These are phyloP conservation scores for Carettochelys insculpta DNA, from an alignment of 2,113 vertebrate species.

Conservation along the genomic window DNA sequence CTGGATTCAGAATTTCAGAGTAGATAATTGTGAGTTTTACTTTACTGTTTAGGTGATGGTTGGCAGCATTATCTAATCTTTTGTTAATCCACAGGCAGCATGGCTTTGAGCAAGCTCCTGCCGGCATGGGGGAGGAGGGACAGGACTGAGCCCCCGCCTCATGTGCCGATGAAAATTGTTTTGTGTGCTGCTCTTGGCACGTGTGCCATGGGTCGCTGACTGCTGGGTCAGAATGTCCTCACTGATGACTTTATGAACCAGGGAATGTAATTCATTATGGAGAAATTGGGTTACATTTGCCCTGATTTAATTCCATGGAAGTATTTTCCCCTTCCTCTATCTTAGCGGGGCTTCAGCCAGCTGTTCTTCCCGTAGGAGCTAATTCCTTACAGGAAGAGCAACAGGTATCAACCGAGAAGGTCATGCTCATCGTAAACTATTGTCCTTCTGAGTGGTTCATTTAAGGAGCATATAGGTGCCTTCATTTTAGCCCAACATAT, in stretches of 20 bases:
- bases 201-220: too few relatives aligned
- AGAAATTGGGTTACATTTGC: neutral
- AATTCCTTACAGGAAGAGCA: neutral
- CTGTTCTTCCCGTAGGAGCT: neutral
- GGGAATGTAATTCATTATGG: neutral
- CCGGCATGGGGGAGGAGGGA: too few relatives aligned
- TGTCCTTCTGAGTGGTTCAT: neutral
- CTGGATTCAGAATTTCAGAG: neutral
- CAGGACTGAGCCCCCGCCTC: too few relatives aligned
- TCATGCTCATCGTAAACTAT: neutral
- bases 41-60: too few relatives aligned
- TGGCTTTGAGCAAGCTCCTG: too few relatives aligned
- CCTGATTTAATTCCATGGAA: neutral
- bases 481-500: neutral
- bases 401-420: neutral
- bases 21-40: too few relatives aligned
- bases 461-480: accelerated
- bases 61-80: too few relatives aligned
- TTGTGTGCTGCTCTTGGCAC: too few relatives aligned
- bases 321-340: neutral
- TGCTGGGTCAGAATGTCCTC: too few relatives aligned
- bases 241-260: neutral
- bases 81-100: too few relatives aligned
- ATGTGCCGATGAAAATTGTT: too few relatives aligned
- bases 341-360: neutral